Base-by-base conservation (phyloP, 2,797 vertebrate species). In the Darevskia nairensis region DNA sequence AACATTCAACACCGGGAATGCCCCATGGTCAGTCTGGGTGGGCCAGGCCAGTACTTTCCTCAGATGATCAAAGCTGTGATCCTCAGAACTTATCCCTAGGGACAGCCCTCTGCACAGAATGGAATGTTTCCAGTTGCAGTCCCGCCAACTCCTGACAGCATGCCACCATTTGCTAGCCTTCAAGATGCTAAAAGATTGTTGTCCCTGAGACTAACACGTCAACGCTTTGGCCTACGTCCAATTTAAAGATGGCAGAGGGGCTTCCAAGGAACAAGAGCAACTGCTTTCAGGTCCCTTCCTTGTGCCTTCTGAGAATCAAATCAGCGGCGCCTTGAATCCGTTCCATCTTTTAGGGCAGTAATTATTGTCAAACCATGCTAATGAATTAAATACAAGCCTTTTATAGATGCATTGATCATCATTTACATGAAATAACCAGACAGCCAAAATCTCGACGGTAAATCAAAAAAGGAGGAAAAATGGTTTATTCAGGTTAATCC, bases 401-500 rank as follows among this genome's bases (percentile, higher is more conserved):
- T 10, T 80, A 39, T 59, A 88, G 82, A 82, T 78, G 10, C 35
- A 84, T 84, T 86, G 35, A 82, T 78, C 82, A 79, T 69, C 35
- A 88, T 88, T 94, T 91, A 91, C 59, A 88, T 19, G 59, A 88
- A 68, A 79, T 92, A 84, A 32, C 64, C 4, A 9, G 80, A 9
- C 83, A 79, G 41, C 44, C 82, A 39, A 84, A 76, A 79, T 89
- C 89, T 93, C 91, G 59, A 59, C 66, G 80, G 92, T 85, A 95
- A 95, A 94, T 90, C 90, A 95, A 81, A 25, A 25, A 85, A 80
- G 29, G 68, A 90, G 59, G 80, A 89, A 92, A 88, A 94, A 89
- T 74, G 64, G 86, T 86, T 96, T 95, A 90, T 91, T 91, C 90
- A 86, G 91, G 85, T 91, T 93, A 95, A 94, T 94, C 89, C 69